Conservation (phyloP, 2,797 vertebrate species). For the Megaceryle alcyon region DNA sequence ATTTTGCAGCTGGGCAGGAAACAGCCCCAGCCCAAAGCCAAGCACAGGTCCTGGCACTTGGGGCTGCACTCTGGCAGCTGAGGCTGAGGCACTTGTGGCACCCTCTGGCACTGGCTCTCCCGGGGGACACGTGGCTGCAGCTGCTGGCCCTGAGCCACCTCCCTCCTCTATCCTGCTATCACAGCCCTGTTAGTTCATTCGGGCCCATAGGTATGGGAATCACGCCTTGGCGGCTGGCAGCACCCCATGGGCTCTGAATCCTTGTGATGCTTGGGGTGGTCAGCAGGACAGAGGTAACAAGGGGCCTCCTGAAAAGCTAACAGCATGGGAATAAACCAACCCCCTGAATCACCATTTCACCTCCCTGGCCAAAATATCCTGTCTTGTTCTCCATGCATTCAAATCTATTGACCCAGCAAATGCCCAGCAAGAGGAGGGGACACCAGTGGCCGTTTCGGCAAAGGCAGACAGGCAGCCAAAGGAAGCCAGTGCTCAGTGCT, state of each 20-base stretch:
- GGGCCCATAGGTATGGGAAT: accelerated
- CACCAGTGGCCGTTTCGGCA: not conserved
- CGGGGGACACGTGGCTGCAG: not conserved
- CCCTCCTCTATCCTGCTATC: not conserved
- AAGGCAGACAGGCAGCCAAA: not conserved
- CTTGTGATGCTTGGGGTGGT: not conserved
- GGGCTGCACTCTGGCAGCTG: not conserved
- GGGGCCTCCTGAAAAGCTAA: not conserved
- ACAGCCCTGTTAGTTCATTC: not conserved
- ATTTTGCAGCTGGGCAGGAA: constrained; percentile 5
- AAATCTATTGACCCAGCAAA: not conserved
- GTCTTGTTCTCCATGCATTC: accelerated
- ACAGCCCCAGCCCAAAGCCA: not conserved
- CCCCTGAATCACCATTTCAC: not conserved
- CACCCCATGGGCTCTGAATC: not conserved
- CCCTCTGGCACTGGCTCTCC: not conserved
- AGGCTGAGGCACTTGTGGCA: not conserved
- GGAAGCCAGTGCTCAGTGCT: not conserved
- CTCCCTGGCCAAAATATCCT: not conserved
- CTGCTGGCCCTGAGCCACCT: not conserved
- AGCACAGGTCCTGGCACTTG: accelerated
- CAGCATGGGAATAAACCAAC: not conserved
- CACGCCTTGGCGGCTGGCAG: accelerated
- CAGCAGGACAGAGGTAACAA: not conserved
- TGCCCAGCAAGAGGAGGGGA: not conserved